Percentiles rank a stretch among this genome's conserved stretches.
phyloP scores from a whole-genome alignment of 2,888 invertebrate genomes.

The Drosophila koepferae region DNA sequence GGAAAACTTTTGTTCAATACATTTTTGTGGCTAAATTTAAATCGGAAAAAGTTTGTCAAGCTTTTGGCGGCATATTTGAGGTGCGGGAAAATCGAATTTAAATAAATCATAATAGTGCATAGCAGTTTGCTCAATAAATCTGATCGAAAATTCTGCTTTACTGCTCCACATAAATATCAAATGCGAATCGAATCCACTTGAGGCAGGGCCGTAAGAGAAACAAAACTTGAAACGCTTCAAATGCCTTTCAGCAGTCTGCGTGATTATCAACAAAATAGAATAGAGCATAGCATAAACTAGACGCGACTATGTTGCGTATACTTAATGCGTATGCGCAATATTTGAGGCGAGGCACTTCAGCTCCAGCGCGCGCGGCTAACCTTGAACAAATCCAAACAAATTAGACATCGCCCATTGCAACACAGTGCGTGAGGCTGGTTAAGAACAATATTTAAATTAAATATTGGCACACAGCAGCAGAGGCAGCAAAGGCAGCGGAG shows the following conservation, averaged over 20 bases:
- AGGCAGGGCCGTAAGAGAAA: slow-evolving; percentile 38
- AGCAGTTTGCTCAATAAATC: not conserved
- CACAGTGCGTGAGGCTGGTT: slow-evolving; percentile 71
- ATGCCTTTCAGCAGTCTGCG: slow-evolving; percentile 50
- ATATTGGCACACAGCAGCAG: slow-evolving; percentile 69
- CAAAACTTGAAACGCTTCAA: slow-evolving; percentile 38
- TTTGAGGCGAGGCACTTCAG: slow-evolving; percentile 58
- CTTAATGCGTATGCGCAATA: slow-evolving; percentile 68
- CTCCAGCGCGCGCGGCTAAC: slow-evolving; percentile 50
- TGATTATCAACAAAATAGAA: slow-evolving; percentile 22
- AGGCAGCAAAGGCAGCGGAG: not conserved
- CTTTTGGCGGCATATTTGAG: slow-evolving; percentile 42
- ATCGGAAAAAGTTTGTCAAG: slow-evolving; percentile 37
- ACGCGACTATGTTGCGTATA: slow-evolving; percentile 55
- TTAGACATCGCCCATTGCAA: slow-evolving; percentile 59
- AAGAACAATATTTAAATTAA: slow-evolving; percentile 80
- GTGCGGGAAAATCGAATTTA: too few relatives aligned
- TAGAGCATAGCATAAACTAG: slow-evolving; percentile 17
- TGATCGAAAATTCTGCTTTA: slow-evolving; percentile 8
- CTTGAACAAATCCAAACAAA: slow-evolving; percentile 66
- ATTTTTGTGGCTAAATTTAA: not conserved
- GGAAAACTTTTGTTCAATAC: slow-evolving; percentile 41
- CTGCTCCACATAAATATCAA: slow-evolving; percentile 27
- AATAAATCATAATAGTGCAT: not conserved
- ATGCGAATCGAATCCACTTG: slow-evolving; percentile 48